Evolutionary conservation across 92 coral and sea anemone species (phyloP).

Genomic region (Chrysogorgia sp.): DNA sequence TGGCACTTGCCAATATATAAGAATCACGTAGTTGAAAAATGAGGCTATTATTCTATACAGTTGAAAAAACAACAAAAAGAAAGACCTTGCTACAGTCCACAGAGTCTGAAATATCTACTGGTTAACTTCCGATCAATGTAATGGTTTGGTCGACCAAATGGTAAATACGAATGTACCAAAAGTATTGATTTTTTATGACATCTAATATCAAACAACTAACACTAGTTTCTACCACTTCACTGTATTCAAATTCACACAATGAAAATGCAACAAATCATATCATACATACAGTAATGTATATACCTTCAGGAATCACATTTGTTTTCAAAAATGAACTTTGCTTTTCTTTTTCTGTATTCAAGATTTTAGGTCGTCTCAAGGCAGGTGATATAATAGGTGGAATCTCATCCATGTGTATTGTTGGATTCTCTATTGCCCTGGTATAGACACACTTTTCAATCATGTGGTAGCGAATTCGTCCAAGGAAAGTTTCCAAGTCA

Average conservation of each 20-base stretch:
- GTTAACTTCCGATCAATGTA: too few relatives aligned
- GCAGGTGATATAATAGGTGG: constrained; percentile 24
- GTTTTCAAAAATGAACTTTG: constrained; percentile 24
- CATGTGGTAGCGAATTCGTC: constrained; percentile 8
- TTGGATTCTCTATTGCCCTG: not conserved
- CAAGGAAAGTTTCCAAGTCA: constrained; percentile 14
- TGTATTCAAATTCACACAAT: not conserved
- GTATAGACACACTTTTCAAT: constrained; percentile 17
- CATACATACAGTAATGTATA: not conserved
- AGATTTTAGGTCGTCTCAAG: not conserved
- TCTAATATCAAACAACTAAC: too few relatives aligned
- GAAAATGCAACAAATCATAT: not conserved
- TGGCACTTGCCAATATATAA: constrained; percentile 3
- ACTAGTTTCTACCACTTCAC: too few relatives aligned
- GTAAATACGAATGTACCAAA: too few relatives aligned
- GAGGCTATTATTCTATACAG: not conserved
- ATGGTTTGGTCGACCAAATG: too few relatives aligned
- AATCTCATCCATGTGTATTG: constrained; percentile 15
- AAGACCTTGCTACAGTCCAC: not conserved
- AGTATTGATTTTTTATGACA: too few relatives aligned
- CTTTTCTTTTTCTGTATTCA: constrained; percentile 4
- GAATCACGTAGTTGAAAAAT: not conserved
- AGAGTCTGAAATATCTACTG: too few relatives aligned
- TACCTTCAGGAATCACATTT: constrained; percentile 9
- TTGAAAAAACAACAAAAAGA: not conserved